A percentile compares a stretch with the other conserved stretches of the same genome.
These are phyloP conservation scores for Panzeria rudis DNA, from an alignment of 2,888 invertebrate genomes.

Conservation along the genomic window DNA sequence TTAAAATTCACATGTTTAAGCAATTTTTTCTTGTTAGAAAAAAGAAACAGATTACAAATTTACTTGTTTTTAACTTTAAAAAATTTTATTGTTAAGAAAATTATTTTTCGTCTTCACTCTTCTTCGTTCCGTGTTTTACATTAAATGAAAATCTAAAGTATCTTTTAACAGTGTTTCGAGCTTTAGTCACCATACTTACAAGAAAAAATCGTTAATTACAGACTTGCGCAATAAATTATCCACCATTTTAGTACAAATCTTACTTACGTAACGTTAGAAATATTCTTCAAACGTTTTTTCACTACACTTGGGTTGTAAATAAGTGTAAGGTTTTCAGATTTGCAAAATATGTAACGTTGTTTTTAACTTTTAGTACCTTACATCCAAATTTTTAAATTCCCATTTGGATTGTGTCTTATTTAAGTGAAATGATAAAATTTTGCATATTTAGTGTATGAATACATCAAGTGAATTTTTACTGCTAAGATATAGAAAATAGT, in stretches of 20 bases:
- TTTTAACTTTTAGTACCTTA: no score
- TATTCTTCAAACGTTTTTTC: no score
- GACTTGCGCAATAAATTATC: constrained; percentile 74
- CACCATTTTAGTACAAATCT: constrained; percentile 4
- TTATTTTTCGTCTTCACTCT: constrained; percentile 43
- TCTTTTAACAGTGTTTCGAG: constrained; percentile 23
- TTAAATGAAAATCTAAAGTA: constrained; percentile 65
- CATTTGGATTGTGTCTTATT: no score
- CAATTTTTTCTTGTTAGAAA: constrained; percentile 18
- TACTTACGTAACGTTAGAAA: neutral
- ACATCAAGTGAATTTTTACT: no score
- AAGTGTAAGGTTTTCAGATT: no score
- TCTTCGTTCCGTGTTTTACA: constrained; percentile 61
- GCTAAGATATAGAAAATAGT: no score
- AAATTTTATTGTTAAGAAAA: constrained; percentile 15
- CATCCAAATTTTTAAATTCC: no score
- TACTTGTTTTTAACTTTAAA: constrained; percentile 1
- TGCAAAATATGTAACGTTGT: no score
- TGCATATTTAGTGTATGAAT: no score
- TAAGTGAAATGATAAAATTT: no score
- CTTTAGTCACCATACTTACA: constrained; percentile 59
- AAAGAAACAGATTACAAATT: constrained; percentile 5
- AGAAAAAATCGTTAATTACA: constrained; percentile 77
- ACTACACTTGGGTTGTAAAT: no score
- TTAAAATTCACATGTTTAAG: constrained; percentile 49